Evolutionary conservation across 2,113 vertebrate species (phyloP).

Genomic region (Quiscalus mexicanus): DNA sequence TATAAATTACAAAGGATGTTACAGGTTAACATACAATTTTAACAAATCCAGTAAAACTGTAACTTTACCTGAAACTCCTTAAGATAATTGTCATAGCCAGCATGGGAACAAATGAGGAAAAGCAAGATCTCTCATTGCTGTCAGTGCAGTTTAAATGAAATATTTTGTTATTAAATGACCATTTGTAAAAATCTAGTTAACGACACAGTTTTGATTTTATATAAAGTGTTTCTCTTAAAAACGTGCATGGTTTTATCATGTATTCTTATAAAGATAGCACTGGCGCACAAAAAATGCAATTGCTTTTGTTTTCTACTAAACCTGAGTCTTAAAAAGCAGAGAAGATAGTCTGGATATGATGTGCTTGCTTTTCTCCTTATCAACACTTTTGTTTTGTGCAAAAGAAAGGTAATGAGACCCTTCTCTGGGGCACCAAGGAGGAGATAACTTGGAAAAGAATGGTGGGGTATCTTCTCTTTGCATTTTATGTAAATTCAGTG

Average conservation of each 20-base stretch:
- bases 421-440: accelerated
- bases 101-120: background rate
- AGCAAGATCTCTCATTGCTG: accelerated
- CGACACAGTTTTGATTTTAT: background rate
- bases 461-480: background rate
- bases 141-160: background rate
- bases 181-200: background rate
- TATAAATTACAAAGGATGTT: background rate
- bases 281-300: background rate
- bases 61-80: background rate
- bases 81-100: background rate
- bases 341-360: background rate
- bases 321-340: background rate
- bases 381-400: background rate
- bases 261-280: background rate
- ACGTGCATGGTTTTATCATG: background rate
- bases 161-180: background rate
- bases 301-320: background rate
- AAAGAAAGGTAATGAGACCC: background rate
- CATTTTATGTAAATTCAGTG: background rate
- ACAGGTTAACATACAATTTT: background rate
- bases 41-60: background rate
- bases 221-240: background rate
- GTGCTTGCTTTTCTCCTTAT: background rate
- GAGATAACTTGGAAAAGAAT: background rate